phyloP scores from a whole-genome alignment of 1,140 invertebrate species.

The Harpegnathos saltator region DNA sequence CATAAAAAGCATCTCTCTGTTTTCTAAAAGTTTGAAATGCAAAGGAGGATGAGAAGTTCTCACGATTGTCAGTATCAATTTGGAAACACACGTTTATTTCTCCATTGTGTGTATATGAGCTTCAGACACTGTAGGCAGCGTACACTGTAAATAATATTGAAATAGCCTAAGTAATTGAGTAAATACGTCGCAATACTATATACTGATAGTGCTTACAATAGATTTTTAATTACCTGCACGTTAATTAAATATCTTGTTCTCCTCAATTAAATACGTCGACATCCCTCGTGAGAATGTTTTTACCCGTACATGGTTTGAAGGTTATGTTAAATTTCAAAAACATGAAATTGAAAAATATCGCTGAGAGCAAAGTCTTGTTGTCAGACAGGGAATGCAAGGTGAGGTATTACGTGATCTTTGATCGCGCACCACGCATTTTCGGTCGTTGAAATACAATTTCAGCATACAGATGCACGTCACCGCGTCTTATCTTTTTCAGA shows the following conservation, averaged over 20 bases:
- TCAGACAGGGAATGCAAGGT: not conserved
- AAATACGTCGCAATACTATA: not conserved
- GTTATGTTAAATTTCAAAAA: conserved; percentile 3
- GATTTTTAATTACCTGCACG: not conserved
- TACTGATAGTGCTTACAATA: too few relatives aligned
- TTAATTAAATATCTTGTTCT: not conserved
- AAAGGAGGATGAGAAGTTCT: conserved; percentile 91
- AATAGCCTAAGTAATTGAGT: not conserved
- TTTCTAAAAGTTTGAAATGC: conserved; percentile 93
- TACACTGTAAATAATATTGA: conserved; percentile 12
- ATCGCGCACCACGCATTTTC: not conserved
- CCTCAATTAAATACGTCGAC: not conserved
- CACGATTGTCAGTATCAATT: conserved; percentile 92
- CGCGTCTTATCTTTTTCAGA: not conserved
- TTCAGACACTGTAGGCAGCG: not conserved
- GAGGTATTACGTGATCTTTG: not conserved
- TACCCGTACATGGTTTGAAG: not conserved
- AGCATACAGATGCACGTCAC: conserved; percentile 24
- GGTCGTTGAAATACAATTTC: not conserved
- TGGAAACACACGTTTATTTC: conserved; percentile 88
- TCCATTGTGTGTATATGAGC: conserved; percentile 50
- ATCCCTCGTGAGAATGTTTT: not conserved
- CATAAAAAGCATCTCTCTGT: conserved; percentile 94
- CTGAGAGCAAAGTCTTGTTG: not conserved
- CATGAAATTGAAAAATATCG: not conserved